These are phyloP conservation scores for Melanogrammus aeglefinus DNA, from an alignment of 2,797 vertebrate species.

Conservation along the genomic window DNA sequence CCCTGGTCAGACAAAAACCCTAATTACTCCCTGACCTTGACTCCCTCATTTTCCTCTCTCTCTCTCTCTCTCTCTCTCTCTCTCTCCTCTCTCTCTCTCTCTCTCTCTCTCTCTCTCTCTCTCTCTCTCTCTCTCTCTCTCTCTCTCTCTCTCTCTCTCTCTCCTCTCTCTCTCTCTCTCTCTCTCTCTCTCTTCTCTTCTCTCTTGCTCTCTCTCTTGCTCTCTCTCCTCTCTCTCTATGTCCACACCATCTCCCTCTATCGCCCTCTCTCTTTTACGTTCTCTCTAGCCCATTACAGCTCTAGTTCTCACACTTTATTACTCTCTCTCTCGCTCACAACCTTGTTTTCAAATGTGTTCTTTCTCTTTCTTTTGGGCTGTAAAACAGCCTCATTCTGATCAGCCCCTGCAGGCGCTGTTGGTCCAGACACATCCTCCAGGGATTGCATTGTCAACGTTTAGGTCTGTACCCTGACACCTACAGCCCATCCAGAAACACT, in stretches of 20 bases:
- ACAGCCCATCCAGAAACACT: not conserved
- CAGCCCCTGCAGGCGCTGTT: not conserved
- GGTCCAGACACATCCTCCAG: not conserved
- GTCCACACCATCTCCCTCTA: constrained; percentile 16
- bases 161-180: constrained; percentile 16
- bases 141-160: constrained; percentile 12
- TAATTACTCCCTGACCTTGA: constrained; percentile 74
- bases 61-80: constrained; percentile 21
- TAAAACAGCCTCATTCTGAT: not conserved
- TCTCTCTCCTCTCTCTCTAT: too few relatives aligned
- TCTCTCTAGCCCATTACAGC: not conserved
- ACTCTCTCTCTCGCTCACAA: not conserved
- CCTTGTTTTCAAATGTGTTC: constrained; percentile 3
- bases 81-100: too few relatives aligned
- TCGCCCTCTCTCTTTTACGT: constrained; percentile 1
- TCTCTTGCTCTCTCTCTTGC: not conserved
- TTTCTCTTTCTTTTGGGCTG: not conserved
- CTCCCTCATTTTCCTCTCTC: constrained; percentile 36
- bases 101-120: too few relatives aligned
- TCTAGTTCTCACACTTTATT: not conserved
- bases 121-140: not conserved
- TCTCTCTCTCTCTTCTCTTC: constrained; percentile 16
- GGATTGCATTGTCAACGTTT: not conserved
- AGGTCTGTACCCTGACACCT: not conserved
- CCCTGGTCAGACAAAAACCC: constrained; percentile 61